Conservation (phyloP, 2,888 invertebrate genomes). For the Callyntrura guangdongensis region DNA sequence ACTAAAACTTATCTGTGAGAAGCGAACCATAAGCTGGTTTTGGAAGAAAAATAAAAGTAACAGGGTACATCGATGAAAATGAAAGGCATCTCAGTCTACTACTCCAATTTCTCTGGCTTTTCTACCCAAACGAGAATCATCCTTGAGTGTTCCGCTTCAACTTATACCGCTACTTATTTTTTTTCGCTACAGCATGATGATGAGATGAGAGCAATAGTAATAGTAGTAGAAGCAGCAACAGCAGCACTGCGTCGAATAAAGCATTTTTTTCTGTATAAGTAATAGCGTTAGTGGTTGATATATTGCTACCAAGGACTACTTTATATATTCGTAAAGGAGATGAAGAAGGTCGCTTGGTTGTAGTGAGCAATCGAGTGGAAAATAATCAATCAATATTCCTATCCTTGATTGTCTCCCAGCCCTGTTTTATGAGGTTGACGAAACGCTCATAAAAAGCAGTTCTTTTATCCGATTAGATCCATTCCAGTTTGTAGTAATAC, state of each 20-base stretch:
- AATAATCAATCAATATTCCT: constrained; percentile 84
- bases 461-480: constrained; percentile 79
- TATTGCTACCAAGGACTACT: background rate
- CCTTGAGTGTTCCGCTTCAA: constrained; percentile 15
- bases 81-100: constrained; percentile 51
- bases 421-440: constrained; percentile 82
- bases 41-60: constrained; percentile 55
- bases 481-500: constrained; percentile 78
- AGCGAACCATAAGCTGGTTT: constrained; percentile 71
- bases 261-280: constrained; percentile 33
- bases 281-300: constrained; percentile 42
- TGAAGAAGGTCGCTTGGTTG: constrained; percentile 70
- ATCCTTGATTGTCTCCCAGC: constrained; percentile 81
- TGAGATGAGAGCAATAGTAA: constrained; percentile 17
- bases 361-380: constrained; percentile 82
- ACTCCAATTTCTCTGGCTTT: constrained; percentile 9
- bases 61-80: constrained; percentile 56
- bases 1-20: constrained; percentile 73
- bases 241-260: background rate
- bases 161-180: constrained; percentile 23
- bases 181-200: constrained; percentile 34
- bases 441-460: constrained; percentile 80
- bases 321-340: constrained; percentile 9
- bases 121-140: constrained; percentile 18
- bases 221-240: background rate